Evolutionary conservation across 2,888 invertebrate species (phyloP).

Genomic region (Nebria salina): DNA sequence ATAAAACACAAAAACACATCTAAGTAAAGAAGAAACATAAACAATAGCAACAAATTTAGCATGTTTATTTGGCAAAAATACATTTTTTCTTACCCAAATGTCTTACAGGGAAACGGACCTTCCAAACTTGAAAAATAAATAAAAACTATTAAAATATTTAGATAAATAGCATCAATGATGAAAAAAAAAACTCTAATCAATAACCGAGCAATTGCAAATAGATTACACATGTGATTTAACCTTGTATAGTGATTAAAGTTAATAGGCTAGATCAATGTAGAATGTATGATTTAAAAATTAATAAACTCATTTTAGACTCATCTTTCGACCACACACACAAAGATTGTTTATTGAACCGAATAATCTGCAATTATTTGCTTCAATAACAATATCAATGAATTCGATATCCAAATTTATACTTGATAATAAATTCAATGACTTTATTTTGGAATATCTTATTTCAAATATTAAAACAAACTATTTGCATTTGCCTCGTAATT

Average conservation of each 20-base stretch:
- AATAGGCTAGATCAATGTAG: constrained; percentile 46
- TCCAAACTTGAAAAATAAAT: too few species aligned
- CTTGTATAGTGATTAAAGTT: constrained; percentile 15
- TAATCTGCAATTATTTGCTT: not conserved
- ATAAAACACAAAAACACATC: too few species aligned
- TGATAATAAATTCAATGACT: too few species aligned
- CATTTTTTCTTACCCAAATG: too few species aligned
- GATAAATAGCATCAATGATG: not conserved
- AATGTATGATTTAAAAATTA: constrained; percentile 37
- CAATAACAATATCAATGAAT: not conserved
- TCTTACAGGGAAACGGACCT: too few species aligned
- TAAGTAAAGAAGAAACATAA: too few species aligned
- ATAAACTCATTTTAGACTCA: not conserved
- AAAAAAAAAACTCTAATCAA: not conserved
- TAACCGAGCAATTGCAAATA: constrained; percentile 8
- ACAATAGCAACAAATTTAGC: too few species aligned
- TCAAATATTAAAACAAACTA: too few species aligned
- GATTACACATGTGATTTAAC: constrained; percentile 9
- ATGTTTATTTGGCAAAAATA: too few species aligned
- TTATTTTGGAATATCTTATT: too few species aligned
- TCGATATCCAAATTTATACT: too few species aligned
- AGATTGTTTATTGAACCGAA: not conserved
- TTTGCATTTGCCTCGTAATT: too few species aligned
- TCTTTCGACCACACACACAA: not conserved
- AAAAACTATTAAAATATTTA: not conserved